Evolutionary conservation across 2,888 invertebrate species (phyloP), one percentile per base, ranked within the genome.

Genomic region (Nomada flava): DNA sequence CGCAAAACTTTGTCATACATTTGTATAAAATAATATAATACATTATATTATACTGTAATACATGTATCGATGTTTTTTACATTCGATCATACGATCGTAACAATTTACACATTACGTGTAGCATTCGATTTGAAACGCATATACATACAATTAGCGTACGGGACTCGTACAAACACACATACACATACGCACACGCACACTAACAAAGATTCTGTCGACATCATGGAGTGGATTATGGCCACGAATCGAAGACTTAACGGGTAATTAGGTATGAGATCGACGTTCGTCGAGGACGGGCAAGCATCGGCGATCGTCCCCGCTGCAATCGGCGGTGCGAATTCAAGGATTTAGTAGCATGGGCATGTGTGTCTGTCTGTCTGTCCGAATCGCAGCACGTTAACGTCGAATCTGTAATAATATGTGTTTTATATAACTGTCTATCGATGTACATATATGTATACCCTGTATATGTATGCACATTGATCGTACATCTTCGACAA

Each of bases 281-380:
- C 78, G 80, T 82, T 78, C 82, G 79, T 83, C 88, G 84, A 86
- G 76, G 86, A 69, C 84, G 73, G 83, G 87, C 57, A 82, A 85
- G 82, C 86, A 84, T 75, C 84, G 81, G 72, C 83, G 84, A 86
- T 84, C 86, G 83, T 88, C 84, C 80, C 63, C 84, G 69, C 81
- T 86, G 84, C 79, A 85, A 85, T 80, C 80, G 85, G 83, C 84
- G 82, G 70, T 82, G 82, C 76, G 73, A 82, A 63, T 82, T 69
- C 29, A 87, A 83, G 84, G 83, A 86, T 89, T 91, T 90, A 89
- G 90, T 91, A 89, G 91, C 91, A 91, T 91, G 91, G 86, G 91
- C 91, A 91, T 91, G 91, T 82, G 86, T 90, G 89, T 91, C 83
- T 88, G 85, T 91, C 88, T 85, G 89, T 91, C 85, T 84, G 84